Evolutionary conservation across 2,113 vertebrate species (phyloP), one percentile per base, ranked within the genome.

Genomic region (Rostratula benghalensis): DNA sequence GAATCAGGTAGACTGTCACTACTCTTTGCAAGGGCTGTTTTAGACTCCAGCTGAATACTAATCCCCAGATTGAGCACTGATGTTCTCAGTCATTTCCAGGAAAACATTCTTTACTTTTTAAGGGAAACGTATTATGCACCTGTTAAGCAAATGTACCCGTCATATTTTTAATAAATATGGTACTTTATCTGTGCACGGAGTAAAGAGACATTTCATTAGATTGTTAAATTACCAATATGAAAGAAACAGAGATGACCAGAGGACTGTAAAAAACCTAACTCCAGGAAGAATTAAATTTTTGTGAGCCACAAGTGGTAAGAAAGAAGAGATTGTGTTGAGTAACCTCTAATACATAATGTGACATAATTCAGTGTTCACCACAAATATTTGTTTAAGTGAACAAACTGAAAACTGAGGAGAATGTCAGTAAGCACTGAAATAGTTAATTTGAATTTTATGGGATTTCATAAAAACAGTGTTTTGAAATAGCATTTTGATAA

Each of bases 1-100:
- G 86, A 96, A 82, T 79, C 81, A 94, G 90, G 89, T 96, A 94
- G 96, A 96, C 56, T 93, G 83, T 86, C 93, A 76, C 60, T 95
- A 82, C 56, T 89, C 21, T 94, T 94, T 64, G 50, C 37, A 93
- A 97, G 75, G 63, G 46, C 59, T 81, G 48, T 78, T 92, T 94
- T 77, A 93, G 31, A 90, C 48, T 95, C 43, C 54, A 79, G 45
- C 35, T 59, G 69, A 97, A 78, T 10, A 35, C 41, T 81, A 53
- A 33, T 65, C 53, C 59, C 78, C 41, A 84, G 89, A 88, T 76
- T 71, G 18, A 83, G 41, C 28, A 70, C 0, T 43, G 46, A 51
- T 71, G 37, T 81, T 94, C 57, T 67, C 24, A 45, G 51, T 83
- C 18, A 60, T 63, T 79, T 94, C 67, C 28, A 88, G 33, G 37